Evolutionary conservation across 2,113 vertebrate species (phyloP).

Genomic region (Naja naja): DNA sequence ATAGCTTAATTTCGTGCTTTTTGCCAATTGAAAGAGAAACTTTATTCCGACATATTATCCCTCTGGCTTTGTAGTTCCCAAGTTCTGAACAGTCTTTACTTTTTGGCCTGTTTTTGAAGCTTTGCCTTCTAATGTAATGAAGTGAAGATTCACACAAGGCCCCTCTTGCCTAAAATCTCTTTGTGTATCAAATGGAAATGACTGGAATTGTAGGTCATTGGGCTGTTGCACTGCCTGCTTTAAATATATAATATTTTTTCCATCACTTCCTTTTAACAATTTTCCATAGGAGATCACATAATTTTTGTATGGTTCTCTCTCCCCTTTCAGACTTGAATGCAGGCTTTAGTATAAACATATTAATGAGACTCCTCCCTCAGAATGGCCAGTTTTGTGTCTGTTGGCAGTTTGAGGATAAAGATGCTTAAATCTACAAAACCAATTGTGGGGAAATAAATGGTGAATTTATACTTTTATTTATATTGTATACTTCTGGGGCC

Average conservation of each 20-base stretch:
- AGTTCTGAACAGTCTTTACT: background rate
- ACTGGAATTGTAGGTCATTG: background rate
- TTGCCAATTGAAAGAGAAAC: background rate
- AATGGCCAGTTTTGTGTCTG: background rate
- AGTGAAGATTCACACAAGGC: background rate
- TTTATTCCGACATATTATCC: background rate
- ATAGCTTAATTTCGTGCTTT: background rate
- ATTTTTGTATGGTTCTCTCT: background rate
- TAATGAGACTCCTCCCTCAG: background rate
- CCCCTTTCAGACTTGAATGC: background rate
- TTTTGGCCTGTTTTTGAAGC: background rate
- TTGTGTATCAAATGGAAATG: background rate
- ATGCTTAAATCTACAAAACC: background rate
- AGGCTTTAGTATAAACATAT: background rate
- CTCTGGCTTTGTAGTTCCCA: background rate
- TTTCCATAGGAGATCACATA: background rate
- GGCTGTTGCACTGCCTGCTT: background rate
- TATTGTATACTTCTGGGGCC: background rate
- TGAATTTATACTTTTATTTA: background rate
- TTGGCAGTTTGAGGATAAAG: background rate
- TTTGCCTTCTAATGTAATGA: background rate
- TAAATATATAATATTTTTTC: background rate
- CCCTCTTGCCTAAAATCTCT: background rate
- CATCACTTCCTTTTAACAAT: background rate
- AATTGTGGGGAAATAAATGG: background rate